Conservation (phyloP, 2,797 vertebrate species). For the Podargus strigoides region DNA sequence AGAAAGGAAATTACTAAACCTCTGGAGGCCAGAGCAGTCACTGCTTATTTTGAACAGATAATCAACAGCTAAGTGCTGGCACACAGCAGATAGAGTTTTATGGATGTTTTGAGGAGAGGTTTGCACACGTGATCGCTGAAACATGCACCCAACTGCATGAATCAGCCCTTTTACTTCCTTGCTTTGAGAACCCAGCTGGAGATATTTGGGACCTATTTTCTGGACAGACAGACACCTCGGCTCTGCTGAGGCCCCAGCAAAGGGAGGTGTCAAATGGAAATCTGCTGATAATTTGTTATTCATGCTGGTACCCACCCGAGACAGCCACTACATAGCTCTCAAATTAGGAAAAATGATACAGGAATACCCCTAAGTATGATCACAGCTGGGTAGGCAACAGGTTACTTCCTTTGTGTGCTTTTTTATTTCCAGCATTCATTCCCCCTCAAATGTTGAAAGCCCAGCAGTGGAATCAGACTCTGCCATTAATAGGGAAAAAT, state of each 20-base stretch:
- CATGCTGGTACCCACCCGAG: neutral
- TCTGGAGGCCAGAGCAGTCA: neutral
- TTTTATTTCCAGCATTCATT: neutral
- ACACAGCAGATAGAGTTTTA: neutral
- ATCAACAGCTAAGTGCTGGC: neutral
- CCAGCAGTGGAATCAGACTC: neutral
- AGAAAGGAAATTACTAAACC: slow-evolving; percentile 13
- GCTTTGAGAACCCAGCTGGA: neutral
- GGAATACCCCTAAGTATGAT: neutral
- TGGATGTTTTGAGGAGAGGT: neutral
- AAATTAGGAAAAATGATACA: neutral
- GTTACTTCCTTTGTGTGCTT: neutral
- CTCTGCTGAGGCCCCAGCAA: neutral
- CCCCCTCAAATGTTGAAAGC: neutral
- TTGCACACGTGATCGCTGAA: neutral
- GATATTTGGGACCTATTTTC: neutral
- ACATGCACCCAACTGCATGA: neutral
- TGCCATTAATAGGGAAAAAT: neutral
- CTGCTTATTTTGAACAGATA: neutral
- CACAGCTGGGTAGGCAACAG: neutral
- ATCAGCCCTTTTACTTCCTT: neutral
- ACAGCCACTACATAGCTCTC: neutral
- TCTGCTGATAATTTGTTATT: neutral
- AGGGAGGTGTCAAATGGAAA: neutral
- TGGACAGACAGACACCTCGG: neutral